Conservation (phyloP, 2,888 invertebrate species). For the Ligdia adustata region DNA sequence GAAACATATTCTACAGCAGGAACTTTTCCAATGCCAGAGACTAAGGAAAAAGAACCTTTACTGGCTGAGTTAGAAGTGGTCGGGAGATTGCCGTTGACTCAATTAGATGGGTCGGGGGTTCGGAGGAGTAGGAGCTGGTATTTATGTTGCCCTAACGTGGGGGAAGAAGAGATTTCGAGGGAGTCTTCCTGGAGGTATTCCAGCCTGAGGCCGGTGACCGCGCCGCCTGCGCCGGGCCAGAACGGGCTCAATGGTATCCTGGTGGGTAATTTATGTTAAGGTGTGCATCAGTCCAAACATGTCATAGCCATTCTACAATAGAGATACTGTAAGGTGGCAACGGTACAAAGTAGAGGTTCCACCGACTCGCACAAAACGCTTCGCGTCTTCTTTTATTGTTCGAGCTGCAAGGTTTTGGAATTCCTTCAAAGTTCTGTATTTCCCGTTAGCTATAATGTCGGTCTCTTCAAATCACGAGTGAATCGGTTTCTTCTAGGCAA, state of each 20-base stretch:
- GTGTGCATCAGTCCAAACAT: too few species aligned
- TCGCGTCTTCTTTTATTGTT: too few species aligned
- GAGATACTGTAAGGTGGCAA: too few species aligned
- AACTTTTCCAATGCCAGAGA: constrained; percentile 77
- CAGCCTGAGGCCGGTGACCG: constrained; percentile 70
- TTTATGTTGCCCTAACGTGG: constrained; percentile 81
- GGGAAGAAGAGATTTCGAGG: constrained; percentile 69
- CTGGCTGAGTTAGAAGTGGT: constrained; percentile 72
- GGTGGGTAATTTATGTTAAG: too few species aligned
- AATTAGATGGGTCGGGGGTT: constrained; percentile 67
- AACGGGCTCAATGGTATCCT: constrained; percentile 45
- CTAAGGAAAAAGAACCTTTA: constrained; percentile 73
- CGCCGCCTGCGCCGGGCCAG: constrained; percentile 63
- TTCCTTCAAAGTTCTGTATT: too few species aligned
- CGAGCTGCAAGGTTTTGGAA: too few species aligned
- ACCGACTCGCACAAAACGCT: too few species aligned
- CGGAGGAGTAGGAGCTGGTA: constrained; percentile 85
- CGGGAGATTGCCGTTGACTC: constrained; percentile 65
- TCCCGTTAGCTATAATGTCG: too few species aligned
- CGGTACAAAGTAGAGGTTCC: too few species aligned
- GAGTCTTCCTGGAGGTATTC: constrained; percentile 76
- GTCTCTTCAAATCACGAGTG: too few species aligned
- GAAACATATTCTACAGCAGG: constrained; percentile 79
- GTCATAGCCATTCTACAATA: too few species aligned
- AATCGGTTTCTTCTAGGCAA: too few species aligned